A percentile compares a stretch with the other conserved stretches of the same genome.
These are phyloP conservation scores for Volucella inanis DNA, from an alignment of 2,888 invertebrate genomes.

Conservation along the genomic window DNA sequence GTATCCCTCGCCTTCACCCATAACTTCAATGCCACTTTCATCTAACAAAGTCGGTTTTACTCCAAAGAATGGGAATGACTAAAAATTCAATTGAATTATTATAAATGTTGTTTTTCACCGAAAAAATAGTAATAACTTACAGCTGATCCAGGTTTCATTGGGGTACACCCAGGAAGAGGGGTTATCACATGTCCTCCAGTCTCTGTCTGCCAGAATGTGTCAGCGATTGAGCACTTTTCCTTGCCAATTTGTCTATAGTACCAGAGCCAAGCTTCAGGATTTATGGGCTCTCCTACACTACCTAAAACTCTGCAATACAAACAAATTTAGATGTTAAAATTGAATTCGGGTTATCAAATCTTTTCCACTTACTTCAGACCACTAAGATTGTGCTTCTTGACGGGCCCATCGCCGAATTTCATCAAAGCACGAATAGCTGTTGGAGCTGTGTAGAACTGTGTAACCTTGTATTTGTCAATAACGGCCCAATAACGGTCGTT, in stretches of 20 bases:
- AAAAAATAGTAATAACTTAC: slow-evolving; percentile 84
- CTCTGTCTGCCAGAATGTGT: slow-evolving; percentile 99
- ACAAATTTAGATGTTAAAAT: neutral
- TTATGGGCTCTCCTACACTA: slow-evolving; percentile 99
- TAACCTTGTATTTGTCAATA: slow-evolving; percentile 96
- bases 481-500: slow-evolving; percentile 97
- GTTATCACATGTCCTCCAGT: slow-evolving; percentile 99
- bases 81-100: slow-evolving; percentile 60
- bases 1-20: slow-evolving; percentile 96
- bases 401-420: slow-evolving; percentile 95
- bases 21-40: slow-evolving; percentile 92
- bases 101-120: neutral
- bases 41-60: slow-evolving; percentile 94
- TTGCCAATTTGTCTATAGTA: slow-evolving; percentile 93
- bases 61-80: slow-evolving; percentile 99
- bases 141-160: slow-evolving; percentile 99
- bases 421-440: slow-evolving; percentile 98
- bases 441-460: slow-evolving; percentile 99
- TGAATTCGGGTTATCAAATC: slow-evolving; percentile 1
- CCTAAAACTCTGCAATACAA: slow-evolving; percentile 90
- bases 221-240: slow-evolving; percentile 94
- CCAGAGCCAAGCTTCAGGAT: slow-evolving; percentile 99
- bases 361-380: slow-evolving; percentile 80
- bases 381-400: slow-evolving; percentile 86
- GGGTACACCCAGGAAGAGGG: slow-evolving; percentile 96